phyloP scores from a whole-genome alignment of 2,888 invertebrate genomes.

The Drosophila aldrichi region DNA sequence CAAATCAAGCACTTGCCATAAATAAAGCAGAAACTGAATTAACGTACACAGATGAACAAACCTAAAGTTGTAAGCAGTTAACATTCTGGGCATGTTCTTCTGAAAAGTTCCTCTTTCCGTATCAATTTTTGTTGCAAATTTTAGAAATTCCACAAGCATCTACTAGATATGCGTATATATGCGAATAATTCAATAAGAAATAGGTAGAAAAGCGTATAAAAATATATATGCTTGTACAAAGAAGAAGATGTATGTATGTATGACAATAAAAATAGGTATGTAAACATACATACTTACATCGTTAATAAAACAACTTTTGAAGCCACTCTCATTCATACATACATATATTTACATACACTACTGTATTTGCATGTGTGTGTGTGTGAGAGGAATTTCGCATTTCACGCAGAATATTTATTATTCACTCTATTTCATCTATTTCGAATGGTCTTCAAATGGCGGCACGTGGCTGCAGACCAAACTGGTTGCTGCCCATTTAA shows the following conservation, averaged over 20 bases:
- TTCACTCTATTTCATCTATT: slow-evolving; percentile 5
- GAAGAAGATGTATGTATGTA: neutral
- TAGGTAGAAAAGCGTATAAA: neutral
- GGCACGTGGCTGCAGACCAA: slow-evolving; percentile 11
- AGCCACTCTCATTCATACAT: neutral
- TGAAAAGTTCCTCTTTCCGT: slow-evolving; percentile 23
- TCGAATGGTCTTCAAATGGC: neutral
- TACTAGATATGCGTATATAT: neutral
- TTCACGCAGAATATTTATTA: slow-evolving; percentile 9
- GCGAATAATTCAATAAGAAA: neutral
- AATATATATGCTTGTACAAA: neutral
- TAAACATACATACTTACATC: neutral
- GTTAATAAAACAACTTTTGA: neutral
- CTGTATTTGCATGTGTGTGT: neutral
- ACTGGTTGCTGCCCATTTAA: slow-evolving; percentile 11
- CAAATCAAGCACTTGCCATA: slow-evolving; percentile 47
- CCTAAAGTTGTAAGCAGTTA: slow-evolving; percentile 25
- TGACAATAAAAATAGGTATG: no score
- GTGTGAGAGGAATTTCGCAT: slow-evolving; percentile 16
- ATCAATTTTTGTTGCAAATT: slow-evolving; percentile 7
- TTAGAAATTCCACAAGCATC: slow-evolving; percentile 21
- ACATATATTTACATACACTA: neutral
- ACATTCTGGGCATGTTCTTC: slow-evolving; percentile 53
- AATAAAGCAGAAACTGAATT: neutral
- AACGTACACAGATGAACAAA: slow-evolving; percentile 29